phyloP scores from a whole-genome alignment of 2,797 vertebrate species.

The Microhierax caerulescens region DNA sequence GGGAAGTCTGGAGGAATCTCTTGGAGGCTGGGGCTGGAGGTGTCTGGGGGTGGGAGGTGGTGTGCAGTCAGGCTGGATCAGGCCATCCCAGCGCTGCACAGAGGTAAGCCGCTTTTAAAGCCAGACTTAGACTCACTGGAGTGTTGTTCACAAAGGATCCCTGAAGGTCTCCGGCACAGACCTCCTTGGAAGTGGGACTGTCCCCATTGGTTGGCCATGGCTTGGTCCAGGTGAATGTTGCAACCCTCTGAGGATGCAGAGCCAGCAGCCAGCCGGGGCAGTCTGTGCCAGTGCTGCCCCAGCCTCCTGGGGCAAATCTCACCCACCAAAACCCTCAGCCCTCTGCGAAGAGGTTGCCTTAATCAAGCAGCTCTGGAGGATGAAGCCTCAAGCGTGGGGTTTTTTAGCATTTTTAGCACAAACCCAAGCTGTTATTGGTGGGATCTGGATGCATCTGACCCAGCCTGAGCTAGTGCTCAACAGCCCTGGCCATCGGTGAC shows the following conservation, averaged over 20 bases:
- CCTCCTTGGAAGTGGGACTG: background rate
- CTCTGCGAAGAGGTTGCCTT: background rate
- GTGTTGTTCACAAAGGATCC: background rate
- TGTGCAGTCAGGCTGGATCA: background rate
- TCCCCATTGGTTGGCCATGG: background rate
- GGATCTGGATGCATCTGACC: background rate
- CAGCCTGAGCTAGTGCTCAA: background rate
- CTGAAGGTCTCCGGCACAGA: background rate
- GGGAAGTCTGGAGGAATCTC: background rate
- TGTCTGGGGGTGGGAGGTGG: background rate
- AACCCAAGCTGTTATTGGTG: background rate
- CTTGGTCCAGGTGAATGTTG: background rate
- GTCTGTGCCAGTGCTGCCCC: background rate
- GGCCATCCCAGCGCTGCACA: background rate
- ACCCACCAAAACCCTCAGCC: background rate
- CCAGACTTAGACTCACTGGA: background rate
- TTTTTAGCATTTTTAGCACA: background rate
- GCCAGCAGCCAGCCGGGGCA: background rate
- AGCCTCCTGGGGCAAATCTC: background rate
- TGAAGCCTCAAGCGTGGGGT: background rate
- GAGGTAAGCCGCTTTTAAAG: background rate
- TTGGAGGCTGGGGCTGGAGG: rapidly evolving
- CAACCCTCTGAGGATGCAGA: background rate
- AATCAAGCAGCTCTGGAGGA: background rate
- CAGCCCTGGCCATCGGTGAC: background rate